phyloP scores from a whole-genome alignment of 2,888 invertebrate genomes.

The Eupithecia pulchellata region DNA sequence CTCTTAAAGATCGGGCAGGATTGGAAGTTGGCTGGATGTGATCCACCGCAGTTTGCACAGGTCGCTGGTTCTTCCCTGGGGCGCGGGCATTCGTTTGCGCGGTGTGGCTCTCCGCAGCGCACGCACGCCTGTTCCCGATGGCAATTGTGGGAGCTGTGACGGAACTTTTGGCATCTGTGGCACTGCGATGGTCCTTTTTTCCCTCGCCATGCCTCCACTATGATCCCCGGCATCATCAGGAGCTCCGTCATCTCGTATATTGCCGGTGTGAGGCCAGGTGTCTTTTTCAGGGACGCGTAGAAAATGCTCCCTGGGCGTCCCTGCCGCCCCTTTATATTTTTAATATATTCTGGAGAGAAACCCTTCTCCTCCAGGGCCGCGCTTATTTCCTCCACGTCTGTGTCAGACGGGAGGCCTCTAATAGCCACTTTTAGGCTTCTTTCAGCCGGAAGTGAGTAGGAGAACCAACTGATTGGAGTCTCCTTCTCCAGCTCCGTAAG shows the following conservation, averaged over 20 bases:
- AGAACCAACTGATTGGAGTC: not conserved
- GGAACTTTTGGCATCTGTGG: not conserved
- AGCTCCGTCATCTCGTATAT: constrained; percentile 39
- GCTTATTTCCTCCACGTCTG: not conserved
- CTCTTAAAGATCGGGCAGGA: not conserved
- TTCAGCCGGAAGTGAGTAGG: not conserved
- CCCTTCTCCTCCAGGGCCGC: not conserved
- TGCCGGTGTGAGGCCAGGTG: constrained; percentile 23
- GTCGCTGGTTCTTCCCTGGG: not conserved
- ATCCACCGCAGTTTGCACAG: not conserved
- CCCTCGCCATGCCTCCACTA: not conserved
- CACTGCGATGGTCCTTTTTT: not conserved
- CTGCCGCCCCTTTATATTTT: constrained; percentile 16
- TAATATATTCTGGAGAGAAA: not conserved
- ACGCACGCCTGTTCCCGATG: not conserved
- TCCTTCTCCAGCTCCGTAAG: not conserved
- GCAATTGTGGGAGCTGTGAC: not conserved
- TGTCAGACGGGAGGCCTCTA: not conserved
- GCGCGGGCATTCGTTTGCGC: not conserved
- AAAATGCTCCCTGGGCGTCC: constrained; percentile 37
- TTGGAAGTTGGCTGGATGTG: not conserved
- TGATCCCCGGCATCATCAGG: constrained; percentile 43
- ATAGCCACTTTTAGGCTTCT: not conserved
- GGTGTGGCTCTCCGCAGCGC: not conserved
- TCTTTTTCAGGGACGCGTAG: constrained; percentile 32